Base-by-base conservation (phyloP, 2,113 vertebrate species). In the Zingel zingel region DNA sequence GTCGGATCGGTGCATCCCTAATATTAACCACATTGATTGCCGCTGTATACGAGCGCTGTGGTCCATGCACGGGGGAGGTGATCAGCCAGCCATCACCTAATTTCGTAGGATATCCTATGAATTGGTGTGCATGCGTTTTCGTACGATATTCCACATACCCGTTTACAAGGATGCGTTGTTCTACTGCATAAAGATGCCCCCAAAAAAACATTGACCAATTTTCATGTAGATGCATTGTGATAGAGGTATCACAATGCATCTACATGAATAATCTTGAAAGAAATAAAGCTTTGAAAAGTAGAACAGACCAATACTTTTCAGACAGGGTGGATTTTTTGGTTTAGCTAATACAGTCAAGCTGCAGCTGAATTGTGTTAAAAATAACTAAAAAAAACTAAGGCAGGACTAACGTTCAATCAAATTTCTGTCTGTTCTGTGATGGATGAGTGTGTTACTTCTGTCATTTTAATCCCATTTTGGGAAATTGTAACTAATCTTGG, bases 381-480 rank as follows among this genome's bases (percentile, higher is more conserved):
- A 53, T 19, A 23, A 0, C 33, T 16, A 61, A 19, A 19, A 18
- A 12, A 13, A 59, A 39, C 21, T 53, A 4, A 70, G 27, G 16
- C 56, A 61, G 45, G 21, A 51, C 12, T 5, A 56, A 23, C 11
- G 27, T 73, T n/a, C 14, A 74, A 74, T 67, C 45, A 67, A 8
- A 61, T 21, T 39, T n/a, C 43, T 81, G 64, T 62, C 71, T 33
- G 5, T 30, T 47, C 43, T 25, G 10, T 61, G 36, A 82, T 56
- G 56, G 64, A 75, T 75, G 33, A 74, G 5, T 71, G 2, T 58
- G 23, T n/a, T 57, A n/a, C 12, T 48, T 27, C 15, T 74, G 63
- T 33, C 48, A 33, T 25, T 82, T 68, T 54, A 54, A 75, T 75
- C 47, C 64, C 45, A 54, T 33, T 16, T 59, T 62, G 23, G 3